Evolutionary conservation across 2,797 vertebrate genomes (phyloP).

Genomic region (Aeoliscus strigatus): DNA sequence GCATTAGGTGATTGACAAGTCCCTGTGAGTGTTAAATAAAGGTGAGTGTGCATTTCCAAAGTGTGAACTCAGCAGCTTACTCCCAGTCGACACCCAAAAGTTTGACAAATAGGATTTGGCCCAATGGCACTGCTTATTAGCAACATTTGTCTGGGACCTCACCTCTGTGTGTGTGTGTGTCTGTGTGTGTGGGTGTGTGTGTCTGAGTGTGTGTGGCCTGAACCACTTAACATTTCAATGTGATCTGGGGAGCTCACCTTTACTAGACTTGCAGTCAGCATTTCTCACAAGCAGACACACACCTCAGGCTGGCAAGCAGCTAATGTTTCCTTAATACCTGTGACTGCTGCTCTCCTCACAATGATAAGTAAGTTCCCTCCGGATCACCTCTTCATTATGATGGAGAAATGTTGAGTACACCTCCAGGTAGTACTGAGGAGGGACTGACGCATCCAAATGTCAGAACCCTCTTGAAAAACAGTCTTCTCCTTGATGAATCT

Average conservation of each 20-base stretch:
- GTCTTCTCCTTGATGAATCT: too few species aligned
- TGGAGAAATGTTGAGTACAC: constrained; percentile 14
- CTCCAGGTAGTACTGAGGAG: constrained; percentile 16
- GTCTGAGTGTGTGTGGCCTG: constrained; percentile 20
- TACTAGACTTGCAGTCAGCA: constrained; percentile 58
- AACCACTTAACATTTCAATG: constrained; percentile 57
- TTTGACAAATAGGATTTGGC: constrained; percentile 68
- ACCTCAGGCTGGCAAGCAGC: constrained; percentile 26
- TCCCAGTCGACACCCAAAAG: constrained; percentile 38
- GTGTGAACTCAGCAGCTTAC: constrained; percentile 63
- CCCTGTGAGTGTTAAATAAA: constrained; percentile 15
- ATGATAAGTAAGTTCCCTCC: constrained; percentile 26
- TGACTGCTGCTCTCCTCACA: constrained; percentile 20
- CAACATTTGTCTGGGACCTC: constrained; percentile 58
- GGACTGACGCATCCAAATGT: background rate
- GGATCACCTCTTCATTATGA: constrained; percentile 14
- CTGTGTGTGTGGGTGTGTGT: constrained; percentile 9
- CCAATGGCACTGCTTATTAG: constrained; percentile 64
- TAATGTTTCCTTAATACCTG: constrained; percentile 49
- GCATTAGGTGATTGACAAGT: constrained; percentile 28
- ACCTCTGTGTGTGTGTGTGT: constrained; percentile 30
- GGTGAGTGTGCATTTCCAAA: constrained; percentile 19
- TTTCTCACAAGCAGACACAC: constrained; percentile 40
- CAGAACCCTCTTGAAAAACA: too few species aligned
- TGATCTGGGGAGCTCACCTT: constrained; percentile 59